phyloP scores from a whole-genome alignment of 2,113 vertebrate species.

The Anhinga rufa region DNA sequence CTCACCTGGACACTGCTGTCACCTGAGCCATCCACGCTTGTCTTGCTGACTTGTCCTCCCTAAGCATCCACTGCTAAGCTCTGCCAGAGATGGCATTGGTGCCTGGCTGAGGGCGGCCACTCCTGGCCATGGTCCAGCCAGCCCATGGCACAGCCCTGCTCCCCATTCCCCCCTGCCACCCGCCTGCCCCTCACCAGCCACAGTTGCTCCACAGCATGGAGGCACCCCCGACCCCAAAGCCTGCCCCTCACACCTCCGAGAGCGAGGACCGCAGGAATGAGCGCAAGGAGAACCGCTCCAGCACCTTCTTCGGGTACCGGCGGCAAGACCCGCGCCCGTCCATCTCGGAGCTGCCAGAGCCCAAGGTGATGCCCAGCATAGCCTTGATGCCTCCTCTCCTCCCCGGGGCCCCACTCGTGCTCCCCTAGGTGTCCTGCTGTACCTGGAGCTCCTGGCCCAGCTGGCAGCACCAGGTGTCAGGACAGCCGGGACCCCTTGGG shows the following conservation, averaged over 20 bases:
- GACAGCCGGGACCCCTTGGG: rapidly evolving
- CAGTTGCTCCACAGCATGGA: not conserved
- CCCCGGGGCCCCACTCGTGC: rapidly evolving
- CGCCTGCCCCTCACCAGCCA: not conserved
- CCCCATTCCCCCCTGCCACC: not conserved
- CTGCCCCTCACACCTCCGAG: not conserved
- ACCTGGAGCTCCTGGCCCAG: not conserved
- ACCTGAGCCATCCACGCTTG: not conserved
- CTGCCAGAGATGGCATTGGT: not conserved
- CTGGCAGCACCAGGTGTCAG: rapidly evolving
- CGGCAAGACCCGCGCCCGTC: not conserved
- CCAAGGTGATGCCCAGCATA: slow-evolving; percentile 21
- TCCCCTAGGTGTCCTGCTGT: not conserved
- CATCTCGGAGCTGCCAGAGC: not conserved
- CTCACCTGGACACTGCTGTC: not conserved
- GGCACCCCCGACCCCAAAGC: not conserved
- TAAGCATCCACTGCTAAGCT: not conserved
- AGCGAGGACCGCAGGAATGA: not conserved
- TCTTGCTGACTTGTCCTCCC: not conserved
- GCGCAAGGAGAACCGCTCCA: slow-evolving; percentile 5
- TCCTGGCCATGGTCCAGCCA: rapidly evolving
- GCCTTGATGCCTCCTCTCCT: not conserved
- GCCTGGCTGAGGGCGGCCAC: not conserved
- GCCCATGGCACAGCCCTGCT: not conserved
- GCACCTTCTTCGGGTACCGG: not conserved